Base-by-base conservation (phyloP, 2,113 vertebrate genomes). In the Hymenochirus boettgeri region DNA sequence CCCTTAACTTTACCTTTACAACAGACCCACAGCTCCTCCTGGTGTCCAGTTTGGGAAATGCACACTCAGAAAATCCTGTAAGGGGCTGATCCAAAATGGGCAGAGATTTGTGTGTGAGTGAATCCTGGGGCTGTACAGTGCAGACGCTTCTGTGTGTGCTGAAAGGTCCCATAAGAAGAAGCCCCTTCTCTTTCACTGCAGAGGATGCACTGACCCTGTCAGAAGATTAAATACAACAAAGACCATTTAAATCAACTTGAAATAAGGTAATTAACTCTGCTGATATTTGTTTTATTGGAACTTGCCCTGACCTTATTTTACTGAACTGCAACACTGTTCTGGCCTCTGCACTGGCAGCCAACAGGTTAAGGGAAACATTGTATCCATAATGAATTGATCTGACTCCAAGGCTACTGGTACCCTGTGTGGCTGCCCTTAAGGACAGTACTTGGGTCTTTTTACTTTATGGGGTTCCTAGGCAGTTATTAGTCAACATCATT, bases 81-180 rank as follows among this genome's bases (percentile, higher is more conserved):
- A 59, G 65, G 57, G 56, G 65, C 33, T 12, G 65, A 42, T 1
- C 65, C 57, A 45, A 48, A 60, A 5, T 60, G 47, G 4, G 13
- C 48, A 39, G 26, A 54, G 21, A 37, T 11, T 12, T 26, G 71
- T 75, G 87, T 70, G 79, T 82, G 0, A 69, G 75, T 60, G 73
- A 74, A 62, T 81, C 73, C n/a, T n/a, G 81, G 55, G 24, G 1
- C 24, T 1, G 26, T 56, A 23, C 21, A 4, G 8, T 39, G 50
- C 46, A 25, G 51, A 65, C 31, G 45, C 71, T 31, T 57, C 54
- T 62, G 61, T 63, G 45, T 18, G 22, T 27, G 39, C 39, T 37
- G 65, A 57, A 62, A 64, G 51, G 62, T 65, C 47, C 51, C 51
- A 47, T 50, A 7, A 29, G 46, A 46, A 63, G 53, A 4, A 39